phyloP scores from a whole-genome alignment of 2,113 vertebrate species.

The Pavo muticus region DNA sequence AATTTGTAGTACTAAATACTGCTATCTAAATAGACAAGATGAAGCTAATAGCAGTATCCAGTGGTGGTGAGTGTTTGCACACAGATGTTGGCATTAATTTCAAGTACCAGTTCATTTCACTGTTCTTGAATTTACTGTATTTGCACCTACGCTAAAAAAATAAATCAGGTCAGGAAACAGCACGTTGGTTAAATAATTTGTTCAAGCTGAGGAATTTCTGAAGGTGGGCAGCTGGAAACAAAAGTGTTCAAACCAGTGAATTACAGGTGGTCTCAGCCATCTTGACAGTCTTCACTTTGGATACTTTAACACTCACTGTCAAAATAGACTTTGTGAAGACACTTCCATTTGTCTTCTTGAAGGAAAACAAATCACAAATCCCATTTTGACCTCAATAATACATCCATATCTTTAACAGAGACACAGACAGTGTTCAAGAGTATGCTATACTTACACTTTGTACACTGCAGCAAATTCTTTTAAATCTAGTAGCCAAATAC shows the following conservation, averaged over 20 bases:
- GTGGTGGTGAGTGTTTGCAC: constrained; percentile 3
- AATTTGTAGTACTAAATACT: constrained; percentile 40
- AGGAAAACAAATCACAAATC: neutral
- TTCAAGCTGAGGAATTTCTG: neutral
- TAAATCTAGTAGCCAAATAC: neutral
- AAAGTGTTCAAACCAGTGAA: neutral
- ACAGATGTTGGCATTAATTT: constrained; percentile 37
- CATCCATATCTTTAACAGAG: neutral
- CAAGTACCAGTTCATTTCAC: constrained; percentile 19
- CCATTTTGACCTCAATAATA: neutral
- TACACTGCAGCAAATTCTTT: neutral
- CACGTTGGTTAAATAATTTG: neutral
- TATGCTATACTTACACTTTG: neutral
- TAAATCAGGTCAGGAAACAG: neutral
- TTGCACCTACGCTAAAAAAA: neutral
- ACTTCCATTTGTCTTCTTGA: neutral
- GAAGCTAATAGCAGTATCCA: constrained; percentile 15
- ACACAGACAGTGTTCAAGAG: neutral
- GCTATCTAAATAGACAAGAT: constrained; percentile 4
- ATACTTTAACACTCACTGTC: neutral
- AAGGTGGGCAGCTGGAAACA: neutral
- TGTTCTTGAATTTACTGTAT: neutral
- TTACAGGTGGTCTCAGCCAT: neutral
- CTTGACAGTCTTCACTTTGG: neutral
- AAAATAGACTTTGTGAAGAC: neutral